Evolutionary conservation across 2,113 vertebrate species (phyloP), one percentile per base, ranked within the genome.

Genomic region (Clarias gariepinus): DNA sequence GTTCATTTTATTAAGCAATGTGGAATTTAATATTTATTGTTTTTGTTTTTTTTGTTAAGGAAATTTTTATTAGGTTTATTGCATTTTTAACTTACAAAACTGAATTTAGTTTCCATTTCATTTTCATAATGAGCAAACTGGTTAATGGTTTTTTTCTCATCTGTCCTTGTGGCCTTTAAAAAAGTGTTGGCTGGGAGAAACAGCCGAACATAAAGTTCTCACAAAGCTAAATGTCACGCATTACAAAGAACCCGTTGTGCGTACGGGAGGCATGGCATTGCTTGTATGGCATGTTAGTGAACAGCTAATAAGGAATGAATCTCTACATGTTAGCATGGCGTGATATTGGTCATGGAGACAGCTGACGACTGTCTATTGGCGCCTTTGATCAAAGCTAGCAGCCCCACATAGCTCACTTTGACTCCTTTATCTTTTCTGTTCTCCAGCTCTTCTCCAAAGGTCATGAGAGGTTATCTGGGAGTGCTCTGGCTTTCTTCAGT

Each of bases 381-480:
- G 76, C 33, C 53, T 68, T 36, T 71, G 30, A 73, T 81, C 28
- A 81, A 61, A 64, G 68, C 68, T 11, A 23, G 36, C 13, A 21
- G n/a, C 41, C 19, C 23, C 21, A 74, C 68, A 63, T 36, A n/a
- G 61, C n/a, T 86, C 66, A 63, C 11, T 52, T 60, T 76, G 79
- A 82, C 55, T 52, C 2, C 19, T 10, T 13, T 83, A 33, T 57
- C 18, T 23, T 66, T 16, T 4, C 69, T 41, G 53, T 79, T 73
- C 36, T 33, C 57, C 71, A 73, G 60, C 68, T 47, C 23, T 83
- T 16, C 21, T 21, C 1, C 11, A 60, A 83, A 85, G 79, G 86
- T 73, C 73, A 80, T 1, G 23, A 61, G 71, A 80, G 79, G 83
- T 87, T 89, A 78, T 87, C 83, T 64, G 53, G 10, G 53, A n/a